phyloP scores from a whole-genome alignment of 2,113 vertebrate species.

The Malaclemys terrapin region DNA sequence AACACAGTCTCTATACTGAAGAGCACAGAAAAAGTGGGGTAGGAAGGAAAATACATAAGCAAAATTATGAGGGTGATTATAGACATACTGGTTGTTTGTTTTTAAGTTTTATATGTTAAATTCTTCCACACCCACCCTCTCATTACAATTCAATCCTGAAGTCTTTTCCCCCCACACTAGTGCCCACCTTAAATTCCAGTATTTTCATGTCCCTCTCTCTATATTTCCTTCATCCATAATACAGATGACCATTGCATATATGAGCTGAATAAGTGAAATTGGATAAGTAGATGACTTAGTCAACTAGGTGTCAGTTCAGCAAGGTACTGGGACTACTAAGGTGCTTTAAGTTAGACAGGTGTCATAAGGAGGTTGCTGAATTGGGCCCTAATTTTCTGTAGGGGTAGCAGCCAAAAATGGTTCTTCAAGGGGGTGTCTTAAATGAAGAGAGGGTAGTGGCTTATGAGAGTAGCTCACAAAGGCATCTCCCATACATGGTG shows the following conservation, averaged over 20 bases:
- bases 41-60: neutral
- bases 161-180: neutral
- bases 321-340: neutral
- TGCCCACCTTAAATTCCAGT: slow-evolving; percentile 1
- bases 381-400: neutral
- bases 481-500: neutral
- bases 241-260: neutral
- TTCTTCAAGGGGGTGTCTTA: neutral
- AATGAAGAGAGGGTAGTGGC: neutral
- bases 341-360: neutral
- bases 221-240: slow-evolving; percentile 25
- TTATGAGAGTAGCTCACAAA: neutral
- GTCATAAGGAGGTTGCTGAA: neutral
- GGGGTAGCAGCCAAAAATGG: neutral
- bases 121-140: neutral
- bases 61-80: slow-evolving; percentile 25
- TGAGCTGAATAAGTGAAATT: slow-evolving; percentile 1
- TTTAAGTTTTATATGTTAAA: neutral
- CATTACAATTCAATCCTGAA: neutral
- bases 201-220: neutral
- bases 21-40: neutral
- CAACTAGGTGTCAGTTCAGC: neutral
- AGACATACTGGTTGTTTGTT: neutral
- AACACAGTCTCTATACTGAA: neutral
- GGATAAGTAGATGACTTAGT: slow-evolving; percentile 24